phyloP scores from a whole-genome alignment of 2,113 vertebrate genomes.

The Aythya baeri region DNA sequence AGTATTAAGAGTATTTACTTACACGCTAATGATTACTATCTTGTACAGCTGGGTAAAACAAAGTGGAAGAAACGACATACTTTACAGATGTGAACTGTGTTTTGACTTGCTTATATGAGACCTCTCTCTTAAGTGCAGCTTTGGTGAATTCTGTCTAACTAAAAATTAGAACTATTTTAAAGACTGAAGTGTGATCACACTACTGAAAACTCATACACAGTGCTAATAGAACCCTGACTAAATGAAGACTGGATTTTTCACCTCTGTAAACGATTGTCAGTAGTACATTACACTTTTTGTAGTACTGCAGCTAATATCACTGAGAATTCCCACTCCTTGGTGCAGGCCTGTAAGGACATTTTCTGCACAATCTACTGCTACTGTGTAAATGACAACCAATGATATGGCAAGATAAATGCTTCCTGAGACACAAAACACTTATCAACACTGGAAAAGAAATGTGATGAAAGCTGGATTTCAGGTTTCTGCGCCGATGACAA shows the following conservation, averaged over 20 bases:
- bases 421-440: neutral
- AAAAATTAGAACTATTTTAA: neutral
- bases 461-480: neutral
- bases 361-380: neutral
- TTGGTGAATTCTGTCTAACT: neutral
- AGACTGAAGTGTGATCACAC: neutral
- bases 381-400: neutral
- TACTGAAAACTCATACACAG: neutral
- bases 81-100: neutral
- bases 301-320: neutral
- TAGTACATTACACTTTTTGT: neutral
- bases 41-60: neutral
- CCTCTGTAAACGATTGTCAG: neutral
- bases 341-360: neutral
- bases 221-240: neutral
- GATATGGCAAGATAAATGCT: neutral
- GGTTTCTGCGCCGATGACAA: neutral
- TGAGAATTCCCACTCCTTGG: neutral
- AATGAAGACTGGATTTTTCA: neutral
- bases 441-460: neutral
- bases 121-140: neutral
- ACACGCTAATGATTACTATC: neutral
- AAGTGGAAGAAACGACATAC: neutral
- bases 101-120: neutral
- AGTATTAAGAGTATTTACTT: neutral